A percentile compares a stretch with the other conserved stretches of the same genome.
Conservation (phyloP, 2,113 vertebrate genomes). For the Plestiodon gilberti region DNA sequence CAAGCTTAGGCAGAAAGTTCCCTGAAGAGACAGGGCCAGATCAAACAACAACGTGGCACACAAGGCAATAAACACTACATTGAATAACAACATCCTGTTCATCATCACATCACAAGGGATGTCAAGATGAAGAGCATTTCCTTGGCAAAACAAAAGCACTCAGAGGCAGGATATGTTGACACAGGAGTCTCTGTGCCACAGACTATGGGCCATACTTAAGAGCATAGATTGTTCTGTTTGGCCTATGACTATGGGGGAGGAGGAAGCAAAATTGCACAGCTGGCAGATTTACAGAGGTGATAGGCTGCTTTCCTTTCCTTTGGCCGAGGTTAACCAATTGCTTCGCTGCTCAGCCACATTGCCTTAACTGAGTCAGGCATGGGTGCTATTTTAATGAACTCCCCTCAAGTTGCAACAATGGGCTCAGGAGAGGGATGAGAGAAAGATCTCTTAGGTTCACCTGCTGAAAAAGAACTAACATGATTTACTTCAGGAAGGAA, state of each 20-base stretch:
- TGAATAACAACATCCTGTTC: not conserved
- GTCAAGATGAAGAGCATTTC: not conserved
- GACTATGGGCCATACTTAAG: not conserved
- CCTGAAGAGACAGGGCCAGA: not conserved
- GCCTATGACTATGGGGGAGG: not conserved
- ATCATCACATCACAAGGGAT: too few species aligned
- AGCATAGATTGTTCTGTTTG: not conserved
- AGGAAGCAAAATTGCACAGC: not conserved
- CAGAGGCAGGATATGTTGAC: not conserved
- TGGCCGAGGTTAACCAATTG: not conserved
- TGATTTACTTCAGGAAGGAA: not conserved
- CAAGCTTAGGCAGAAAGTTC: not conserved
- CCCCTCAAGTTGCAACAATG: not conserved
- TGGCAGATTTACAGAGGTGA: not conserved
- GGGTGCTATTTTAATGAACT: not conserved
- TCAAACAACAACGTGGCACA: accelerated
- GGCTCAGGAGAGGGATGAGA: not conserved
- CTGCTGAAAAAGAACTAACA: not conserved
- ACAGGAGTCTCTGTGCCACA: not conserved
- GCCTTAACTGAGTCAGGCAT: not conserved
- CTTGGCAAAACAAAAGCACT: not conserved
- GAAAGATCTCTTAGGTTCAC: not conserved
- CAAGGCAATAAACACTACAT: not conserved
- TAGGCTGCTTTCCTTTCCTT: accelerated
- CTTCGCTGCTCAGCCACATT: not conserved